These are phyloP conservation scores for Buphagus erythrorhynchus DNA, from an alignment of 2,797 vertebrate genomes.

Conservation along the genomic window DNA sequence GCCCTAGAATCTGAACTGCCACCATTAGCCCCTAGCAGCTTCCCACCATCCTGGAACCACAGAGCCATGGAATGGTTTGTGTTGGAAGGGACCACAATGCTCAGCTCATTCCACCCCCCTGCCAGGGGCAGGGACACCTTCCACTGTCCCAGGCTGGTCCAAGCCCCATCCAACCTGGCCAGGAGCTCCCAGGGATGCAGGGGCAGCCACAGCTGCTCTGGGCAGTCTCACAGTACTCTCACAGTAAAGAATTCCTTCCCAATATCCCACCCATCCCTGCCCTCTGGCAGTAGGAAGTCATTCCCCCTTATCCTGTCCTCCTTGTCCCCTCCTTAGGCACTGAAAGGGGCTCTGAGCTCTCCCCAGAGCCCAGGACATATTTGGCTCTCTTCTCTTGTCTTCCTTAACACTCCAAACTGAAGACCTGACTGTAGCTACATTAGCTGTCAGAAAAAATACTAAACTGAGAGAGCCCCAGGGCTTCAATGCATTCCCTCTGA, in stretches of 20 bases:
- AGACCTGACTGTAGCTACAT: background rate
- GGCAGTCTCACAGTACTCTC: background rate
- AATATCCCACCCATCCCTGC: fast-evolving
- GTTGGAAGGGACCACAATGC: background rate
- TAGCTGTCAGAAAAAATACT: background rate
- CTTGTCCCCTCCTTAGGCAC: fast-evolving
- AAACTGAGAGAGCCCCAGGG: background rate
- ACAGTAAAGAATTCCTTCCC: background rate
- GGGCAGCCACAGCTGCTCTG: background rate
- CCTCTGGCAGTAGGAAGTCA: background rate
- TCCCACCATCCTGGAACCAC: background rate
- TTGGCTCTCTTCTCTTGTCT: background rate
- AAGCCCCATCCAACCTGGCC: fast-evolving
- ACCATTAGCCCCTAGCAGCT: background rate
- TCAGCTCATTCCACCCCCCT: background rate
- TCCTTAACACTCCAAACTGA: background rate
- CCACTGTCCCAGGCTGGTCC: fast-evolving
- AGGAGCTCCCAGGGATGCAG: background rate
- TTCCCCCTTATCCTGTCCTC: background rate
- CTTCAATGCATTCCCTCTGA: background rate
- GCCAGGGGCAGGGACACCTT: background rate
- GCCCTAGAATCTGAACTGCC: background rate
- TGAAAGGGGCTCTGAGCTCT: background rate
- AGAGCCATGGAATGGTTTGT: background rate
- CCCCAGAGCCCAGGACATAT: background rate